phyloP scores from a whole-genome alignment of 2,113 vertebrate species.

The Lota lota region DNA sequence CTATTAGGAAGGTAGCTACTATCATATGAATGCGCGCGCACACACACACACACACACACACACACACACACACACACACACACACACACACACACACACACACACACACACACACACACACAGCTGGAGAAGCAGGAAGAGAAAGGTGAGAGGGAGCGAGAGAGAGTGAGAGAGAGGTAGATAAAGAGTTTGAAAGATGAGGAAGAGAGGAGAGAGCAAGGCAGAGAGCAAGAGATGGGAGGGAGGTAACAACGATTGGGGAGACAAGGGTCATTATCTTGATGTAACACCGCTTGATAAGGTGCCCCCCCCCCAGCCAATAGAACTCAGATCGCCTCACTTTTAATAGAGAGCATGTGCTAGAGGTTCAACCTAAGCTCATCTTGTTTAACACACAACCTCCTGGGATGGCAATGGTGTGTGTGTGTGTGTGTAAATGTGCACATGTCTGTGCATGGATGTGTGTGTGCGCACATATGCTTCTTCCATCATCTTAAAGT shows the following conservation, averaged over 20 bases:
- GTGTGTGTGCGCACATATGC: background rate
- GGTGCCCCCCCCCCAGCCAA: constrained; percentile 44
- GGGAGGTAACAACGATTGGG: constrained; percentile 9
- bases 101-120: constrained; percentile 15
- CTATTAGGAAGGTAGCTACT: constrained; percentile 52
- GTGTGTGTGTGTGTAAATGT: too few species aligned
- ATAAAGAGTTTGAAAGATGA: background rate
- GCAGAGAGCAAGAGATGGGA: background rate
- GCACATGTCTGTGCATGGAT: background rate
- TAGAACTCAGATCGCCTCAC: constrained; percentile 56
- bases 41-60: background rate
- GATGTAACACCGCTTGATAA: constrained; percentile 62
- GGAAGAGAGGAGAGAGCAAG: too few species aligned
- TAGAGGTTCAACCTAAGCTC: constrained; percentile 55
- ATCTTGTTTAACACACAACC: constrained; percentile 55
- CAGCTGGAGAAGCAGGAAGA: background rate
- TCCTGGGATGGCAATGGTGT: too few species aligned
- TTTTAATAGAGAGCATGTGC: constrained; percentile 72
- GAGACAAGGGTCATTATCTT: constrained; percentile 67
- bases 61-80: constrained; percentile 1
- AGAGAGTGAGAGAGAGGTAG: constrained; percentile 13
- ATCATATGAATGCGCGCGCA: background rate
- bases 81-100: constrained; percentile 10
- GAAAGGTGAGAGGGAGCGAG: constrained; percentile 9
- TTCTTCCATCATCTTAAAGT: background rate